These are phyloP conservation scores for Glyptemys insculpta DNA, from an alignment of 2,797 vertebrate genomes.

Conservation along the genomic window DNA sequence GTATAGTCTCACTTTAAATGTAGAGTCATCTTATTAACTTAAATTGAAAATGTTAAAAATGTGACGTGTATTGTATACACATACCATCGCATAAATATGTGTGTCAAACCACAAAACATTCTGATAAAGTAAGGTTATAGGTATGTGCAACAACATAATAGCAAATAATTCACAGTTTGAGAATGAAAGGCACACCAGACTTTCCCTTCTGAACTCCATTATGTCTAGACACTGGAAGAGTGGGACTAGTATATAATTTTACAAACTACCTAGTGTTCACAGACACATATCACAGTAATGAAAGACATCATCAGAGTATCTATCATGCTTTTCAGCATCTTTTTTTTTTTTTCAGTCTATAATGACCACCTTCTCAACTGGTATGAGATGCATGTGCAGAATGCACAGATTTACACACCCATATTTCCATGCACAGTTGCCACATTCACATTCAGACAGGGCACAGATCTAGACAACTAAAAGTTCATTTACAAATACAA, in stretches of 20 bases:
- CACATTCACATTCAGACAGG: background rate
- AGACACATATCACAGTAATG: fast-evolving
- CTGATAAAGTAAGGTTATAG: background rate
- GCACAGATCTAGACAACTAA: background rate
- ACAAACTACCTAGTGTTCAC: background rate
- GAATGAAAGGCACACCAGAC: constrained; percentile 34
- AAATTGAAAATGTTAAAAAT: background rate
- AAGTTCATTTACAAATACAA: background rate
- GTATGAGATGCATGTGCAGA: background rate
- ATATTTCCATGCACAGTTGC: background rate
- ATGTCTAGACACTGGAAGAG: background rate
- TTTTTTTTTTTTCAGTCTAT: background rate
- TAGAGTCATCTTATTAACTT: background rate
- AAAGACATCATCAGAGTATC: background rate
- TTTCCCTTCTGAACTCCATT: background rate
- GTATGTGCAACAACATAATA: background rate
- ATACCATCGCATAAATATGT: constrained; percentile 3
- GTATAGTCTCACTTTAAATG: background rate
- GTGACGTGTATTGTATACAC: background rate
- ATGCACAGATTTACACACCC: background rate
- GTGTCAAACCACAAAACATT: background rate
- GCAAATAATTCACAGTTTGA: constrained; percentile 16
- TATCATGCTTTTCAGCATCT: background rate
- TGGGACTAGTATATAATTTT: background rate
- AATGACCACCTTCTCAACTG: background rate